Evolutionary conservation across 1,140 invertebrate genomes (phyloP).

Genomic region (Ganaspis sp.): DNA sequence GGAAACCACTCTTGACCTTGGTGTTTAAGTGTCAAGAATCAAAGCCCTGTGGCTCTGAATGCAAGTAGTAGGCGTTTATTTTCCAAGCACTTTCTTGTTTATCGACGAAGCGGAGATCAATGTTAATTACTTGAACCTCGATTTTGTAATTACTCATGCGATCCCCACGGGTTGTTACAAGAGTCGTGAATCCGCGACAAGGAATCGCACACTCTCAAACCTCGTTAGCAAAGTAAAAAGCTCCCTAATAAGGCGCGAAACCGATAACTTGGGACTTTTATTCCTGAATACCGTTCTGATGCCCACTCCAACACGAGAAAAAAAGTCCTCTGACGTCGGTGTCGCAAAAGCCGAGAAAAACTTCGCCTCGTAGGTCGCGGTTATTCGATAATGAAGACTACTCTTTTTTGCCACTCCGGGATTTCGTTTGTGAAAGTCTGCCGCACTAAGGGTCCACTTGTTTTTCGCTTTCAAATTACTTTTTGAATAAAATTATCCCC

Average conservation of each 20-base stretch:
- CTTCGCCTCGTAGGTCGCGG: background rate
- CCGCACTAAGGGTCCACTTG: background rate
- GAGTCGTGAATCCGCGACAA: slow-evolving; percentile 21
- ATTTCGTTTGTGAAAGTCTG: background rate
- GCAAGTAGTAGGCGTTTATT: background rate
- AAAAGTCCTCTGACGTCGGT: background rate
- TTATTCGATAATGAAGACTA: slow-evolving; percentile 1
- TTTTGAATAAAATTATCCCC: background rate
- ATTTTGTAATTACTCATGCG: slow-evolving; percentile 18
- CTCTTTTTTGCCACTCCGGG: background rate
- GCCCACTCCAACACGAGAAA: background rate
- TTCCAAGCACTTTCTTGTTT: background rate
- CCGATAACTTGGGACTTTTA: background rate
- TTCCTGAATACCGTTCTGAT: background rate
- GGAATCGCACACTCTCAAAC: background rate
- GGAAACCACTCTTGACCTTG: background rate
- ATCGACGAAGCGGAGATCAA: background rate
- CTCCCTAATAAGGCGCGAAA: slow-evolving; percentile 5
- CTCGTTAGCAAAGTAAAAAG: slow-evolving; percentile 11
- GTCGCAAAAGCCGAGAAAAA: background rate
- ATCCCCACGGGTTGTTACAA: background rate
- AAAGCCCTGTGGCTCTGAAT: background rate
- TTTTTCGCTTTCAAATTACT: background rate
- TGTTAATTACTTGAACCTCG: slow-evolving; percentile 9
- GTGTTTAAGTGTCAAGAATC: background rate